phyloP scores from a whole-genome alignment of 1,140 invertebrate genomes.

The Ephestia elutella region DNA sequence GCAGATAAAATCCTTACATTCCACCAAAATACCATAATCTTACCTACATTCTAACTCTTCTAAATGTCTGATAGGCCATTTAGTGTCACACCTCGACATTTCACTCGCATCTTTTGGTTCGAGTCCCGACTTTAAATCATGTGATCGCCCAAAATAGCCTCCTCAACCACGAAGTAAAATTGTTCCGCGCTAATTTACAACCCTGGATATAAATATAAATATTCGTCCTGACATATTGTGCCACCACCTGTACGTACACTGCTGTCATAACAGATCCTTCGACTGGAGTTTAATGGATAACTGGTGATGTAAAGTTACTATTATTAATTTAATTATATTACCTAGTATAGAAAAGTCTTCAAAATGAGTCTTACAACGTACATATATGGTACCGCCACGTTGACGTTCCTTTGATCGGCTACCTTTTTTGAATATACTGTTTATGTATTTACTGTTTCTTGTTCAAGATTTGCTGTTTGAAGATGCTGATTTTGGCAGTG shows the following conservation, averaged over 20 bases:
- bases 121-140: slow-evolving; percentile 66
- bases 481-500: too few species aligned
- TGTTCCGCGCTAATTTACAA: slow-evolving; percentile 69
- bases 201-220: slow-evolving; percentile 72
- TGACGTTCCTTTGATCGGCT: too few species aligned
- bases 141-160: slow-evolving; percentile 64
- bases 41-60: too few species aligned
- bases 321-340: too few species aligned
- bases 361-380: too few species aligned
- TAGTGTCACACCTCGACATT: slow-evolving; percentile 32
- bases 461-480: too few species aligned
- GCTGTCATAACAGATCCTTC: slow-evolving; percentile 67
- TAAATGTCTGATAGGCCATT: neutral
- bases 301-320: neutral
- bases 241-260: slow-evolving; percentile 50
- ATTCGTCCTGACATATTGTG: slow-evolving; percentile 63
- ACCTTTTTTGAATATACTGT: too few species aligned
- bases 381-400: too few species aligned
- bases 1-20: too few species aligned
- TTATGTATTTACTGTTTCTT: too few species aligned
- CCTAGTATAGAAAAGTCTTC: too few species aligned
- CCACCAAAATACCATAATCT: too few species aligned
- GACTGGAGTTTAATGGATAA: slow-evolving; percentile 39
- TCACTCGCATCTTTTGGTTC: slow-evolving; percentile 46
- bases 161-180: slow-evolving; percentile 59